Conservation (phyloP, 2,797 vertebrate genomes). For the Novumbra hubbsi region DNA sequence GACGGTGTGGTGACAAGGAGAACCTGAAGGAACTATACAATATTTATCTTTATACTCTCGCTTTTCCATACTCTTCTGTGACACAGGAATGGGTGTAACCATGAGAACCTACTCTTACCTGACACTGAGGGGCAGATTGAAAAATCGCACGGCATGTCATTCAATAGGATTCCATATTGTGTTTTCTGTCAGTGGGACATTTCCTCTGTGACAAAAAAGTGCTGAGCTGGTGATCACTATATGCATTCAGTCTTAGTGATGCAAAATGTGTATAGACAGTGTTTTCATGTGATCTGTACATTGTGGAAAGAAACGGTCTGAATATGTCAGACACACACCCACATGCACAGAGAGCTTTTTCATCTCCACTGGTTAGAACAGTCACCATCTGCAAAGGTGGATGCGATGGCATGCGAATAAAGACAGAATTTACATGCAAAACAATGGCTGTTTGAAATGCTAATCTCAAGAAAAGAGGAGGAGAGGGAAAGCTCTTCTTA, state of each 20-base stretch:
- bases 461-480: slow-evolving; percentile 51
- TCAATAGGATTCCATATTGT: background rate
- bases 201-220: background rate
- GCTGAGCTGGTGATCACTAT: background rate
- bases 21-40: background rate
- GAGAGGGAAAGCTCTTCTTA: slow-evolving; percentile 56
- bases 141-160: background rate
- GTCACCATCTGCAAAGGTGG: slow-evolving; percentile 65
- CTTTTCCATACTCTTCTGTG: background rate
- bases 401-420: slow-evolving; percentile 63
- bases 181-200: background rate
- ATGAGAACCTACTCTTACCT: background rate
- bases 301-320: background rate
- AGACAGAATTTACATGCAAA: slow-evolving; percentile 66
- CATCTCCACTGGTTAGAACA: slow-evolving; percentile 56
- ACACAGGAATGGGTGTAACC: background rate
- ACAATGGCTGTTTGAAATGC: slow-evolving; percentile 78
- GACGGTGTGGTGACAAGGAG: background rate
- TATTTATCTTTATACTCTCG: background rate
- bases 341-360: slow-evolving; percentile 41
- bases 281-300: background rate
- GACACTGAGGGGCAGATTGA: background rate
- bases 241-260: background rate
- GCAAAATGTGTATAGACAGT: background rate
- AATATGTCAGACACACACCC: slow-evolving; percentile 29